Conservation (phyloP, 2,888 invertebrate genomes). For the Synergus itoensis region DNA sequence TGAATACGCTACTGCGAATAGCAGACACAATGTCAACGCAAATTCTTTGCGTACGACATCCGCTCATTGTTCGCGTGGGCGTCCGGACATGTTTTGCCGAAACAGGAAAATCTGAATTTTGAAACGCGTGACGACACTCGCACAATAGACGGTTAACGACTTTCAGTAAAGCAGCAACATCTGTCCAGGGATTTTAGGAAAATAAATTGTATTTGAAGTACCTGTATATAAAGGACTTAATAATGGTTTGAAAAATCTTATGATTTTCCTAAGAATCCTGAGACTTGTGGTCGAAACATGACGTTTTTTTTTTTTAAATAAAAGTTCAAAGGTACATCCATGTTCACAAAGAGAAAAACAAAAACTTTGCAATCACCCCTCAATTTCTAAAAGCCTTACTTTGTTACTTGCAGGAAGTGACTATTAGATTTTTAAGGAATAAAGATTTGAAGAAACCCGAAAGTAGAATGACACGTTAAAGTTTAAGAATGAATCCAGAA, state of each 20-base stretch:
- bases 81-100: slow-evolving; percentile 42
- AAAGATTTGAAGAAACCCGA: not conserved
- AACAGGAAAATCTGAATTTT: slow-evolving; percentile 42
- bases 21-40: slow-evolving; percentile 33
- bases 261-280: not conserved
- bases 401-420: too few species aligned
- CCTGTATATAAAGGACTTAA: not conserved
- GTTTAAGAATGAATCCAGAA: not conserved
- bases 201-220: slow-evolving; percentile 29
- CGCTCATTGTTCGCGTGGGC: slow-evolving; percentile 40
- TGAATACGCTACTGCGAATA: slow-evolving; percentile 24
- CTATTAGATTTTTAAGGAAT: not conserved
- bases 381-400: too few species aligned
- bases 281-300: not conserved
- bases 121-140: slow-evolving; percentile 37
- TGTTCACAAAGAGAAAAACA: not conserved
- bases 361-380: too few species aligned
- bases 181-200: slow-evolving; percentile 20
- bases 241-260: not conserved
- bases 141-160: slow-evolving; percentile 36
- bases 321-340: not conserved
- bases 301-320: not conserved
- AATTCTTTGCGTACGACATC: slow-evolving; percentile 41
- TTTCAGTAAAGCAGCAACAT: slow-evolving; percentile 21
- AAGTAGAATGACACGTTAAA: not conserved